phyloP scores from a whole-genome alignment of 2,113 vertebrate genomes.

The Macaca mulatta region DNA sequence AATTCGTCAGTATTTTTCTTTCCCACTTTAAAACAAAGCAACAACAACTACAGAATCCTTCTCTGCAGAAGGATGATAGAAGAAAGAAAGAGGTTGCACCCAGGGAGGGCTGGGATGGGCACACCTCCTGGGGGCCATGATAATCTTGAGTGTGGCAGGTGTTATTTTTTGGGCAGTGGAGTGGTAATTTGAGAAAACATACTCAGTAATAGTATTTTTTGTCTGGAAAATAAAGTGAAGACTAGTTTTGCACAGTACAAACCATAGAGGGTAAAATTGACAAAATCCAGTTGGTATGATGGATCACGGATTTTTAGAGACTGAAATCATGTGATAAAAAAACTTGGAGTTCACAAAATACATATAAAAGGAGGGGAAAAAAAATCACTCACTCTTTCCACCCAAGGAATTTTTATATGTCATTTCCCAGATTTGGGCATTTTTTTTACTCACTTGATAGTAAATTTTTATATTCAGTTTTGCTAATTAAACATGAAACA shows the following conservation, averaged over 20 bases:
- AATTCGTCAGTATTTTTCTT: background rate
- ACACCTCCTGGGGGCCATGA: fast-evolving
- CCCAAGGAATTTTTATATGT: background rate
- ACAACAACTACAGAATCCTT: background rate
- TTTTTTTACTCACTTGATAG: background rate
- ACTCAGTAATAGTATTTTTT: background rate
- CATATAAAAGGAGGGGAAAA: background rate
- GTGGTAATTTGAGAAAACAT: background rate
- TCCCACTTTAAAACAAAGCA: background rate
- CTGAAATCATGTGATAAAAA: background rate
- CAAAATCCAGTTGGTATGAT: background rate
- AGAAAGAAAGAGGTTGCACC: background rate
- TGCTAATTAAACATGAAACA: background rate
- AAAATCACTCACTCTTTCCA: background rate
- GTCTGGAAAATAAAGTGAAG: background rate
- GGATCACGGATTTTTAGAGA: background rate
- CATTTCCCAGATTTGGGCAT: background rate
- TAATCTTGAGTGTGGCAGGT: background rate
- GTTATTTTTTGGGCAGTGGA: background rate
- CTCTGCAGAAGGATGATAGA: background rate
- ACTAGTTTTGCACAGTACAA: background rate
- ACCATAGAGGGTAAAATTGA: background rate
- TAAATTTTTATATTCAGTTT: background rate
- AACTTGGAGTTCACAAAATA: background rate
- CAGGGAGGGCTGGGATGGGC: background rate